A percentile compares a stretch with the other conserved stretches of the same genome.
These are phyloP conservation scores for Strix uralensis DNA, from an alignment of 2,113 vertebrate genomes.

Conservation along the genomic window DNA sequence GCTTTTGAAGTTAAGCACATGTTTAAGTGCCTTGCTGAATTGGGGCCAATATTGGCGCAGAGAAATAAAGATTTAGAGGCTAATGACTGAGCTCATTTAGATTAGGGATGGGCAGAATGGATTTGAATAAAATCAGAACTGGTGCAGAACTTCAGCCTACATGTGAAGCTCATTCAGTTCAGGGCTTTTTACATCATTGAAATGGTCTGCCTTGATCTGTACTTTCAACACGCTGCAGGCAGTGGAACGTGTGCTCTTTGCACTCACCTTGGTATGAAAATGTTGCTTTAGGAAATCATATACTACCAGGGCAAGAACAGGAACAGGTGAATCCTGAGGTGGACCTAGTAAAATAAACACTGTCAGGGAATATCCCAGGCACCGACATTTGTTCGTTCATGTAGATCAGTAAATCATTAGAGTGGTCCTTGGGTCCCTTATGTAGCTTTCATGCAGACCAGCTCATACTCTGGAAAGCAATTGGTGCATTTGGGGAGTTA, in stretches of 20 bases:
- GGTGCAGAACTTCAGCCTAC: slow-evolving; percentile 21
- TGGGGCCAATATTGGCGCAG: slow-evolving; percentile 45
- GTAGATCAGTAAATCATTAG: background rate
- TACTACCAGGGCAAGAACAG: background rate
- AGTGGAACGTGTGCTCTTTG: background rate
- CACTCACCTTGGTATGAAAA: background rate
- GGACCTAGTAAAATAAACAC: background rate
- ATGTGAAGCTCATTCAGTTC: background rate
- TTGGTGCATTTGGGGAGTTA: background rate
- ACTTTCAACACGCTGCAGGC: background rate
- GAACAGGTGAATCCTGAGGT: background rate
- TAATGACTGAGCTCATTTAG: slow-evolving; percentile 58
- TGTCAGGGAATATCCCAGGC: background rate
- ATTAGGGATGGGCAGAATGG: slow-evolving; percentile 50
- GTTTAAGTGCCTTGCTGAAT: slow-evolving; percentile 58
- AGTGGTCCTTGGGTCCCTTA: background rate
- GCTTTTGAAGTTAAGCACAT: slow-evolving; percentile 59
- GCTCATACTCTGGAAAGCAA: background rate
- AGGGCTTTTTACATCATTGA: background rate
- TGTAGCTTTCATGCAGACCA: background rate
- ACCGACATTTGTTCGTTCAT: accelerated
- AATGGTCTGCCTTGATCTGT: background rate
- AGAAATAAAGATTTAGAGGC: slow-evolving; percentile 41
- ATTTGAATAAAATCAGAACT: slow-evolving; percentile 40
- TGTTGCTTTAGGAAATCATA: background rate